These are phyloP conservation scores for Dendrolimus kikuchii DNA, from an alignment of 1,140 invertebrate genomes.

Conservation along the genomic window DNA sequence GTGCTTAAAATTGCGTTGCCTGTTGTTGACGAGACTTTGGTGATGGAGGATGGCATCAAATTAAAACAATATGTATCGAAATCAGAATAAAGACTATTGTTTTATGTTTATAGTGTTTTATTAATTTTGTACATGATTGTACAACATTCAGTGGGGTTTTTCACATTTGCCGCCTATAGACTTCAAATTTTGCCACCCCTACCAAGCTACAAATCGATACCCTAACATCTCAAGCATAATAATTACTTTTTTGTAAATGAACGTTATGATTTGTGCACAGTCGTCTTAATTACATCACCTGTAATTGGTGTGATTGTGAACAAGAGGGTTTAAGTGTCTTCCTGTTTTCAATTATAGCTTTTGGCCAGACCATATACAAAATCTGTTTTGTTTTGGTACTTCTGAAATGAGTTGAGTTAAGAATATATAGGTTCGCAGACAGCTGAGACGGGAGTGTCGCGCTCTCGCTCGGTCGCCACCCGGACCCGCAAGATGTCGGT, in stretches of 20 bases:
- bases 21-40: slow-evolving; percentile 23
- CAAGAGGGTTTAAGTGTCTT: too few relatives aligned
- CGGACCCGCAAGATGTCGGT: too few relatives aligned
- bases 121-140: slow-evolving; percentile 5
- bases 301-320: not conserved
- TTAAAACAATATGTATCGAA: slow-evolving; percentile 19
- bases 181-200: slow-evolving; percentile 4
- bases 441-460: too few relatives aligned
- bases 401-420: too few relatives aligned
- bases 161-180: slow-evolving; percentile 1
- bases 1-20: slow-evolving; percentile 44
- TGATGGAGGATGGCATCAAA: slow-evolving; percentile 19
- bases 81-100: slow-evolving; percentile 50
- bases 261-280: not conserved
- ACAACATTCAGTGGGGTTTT: not conserved
- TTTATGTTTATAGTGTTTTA: slow-evolving; percentile 32
- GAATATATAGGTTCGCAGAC: too few relatives aligned
- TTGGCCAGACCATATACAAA: too few relatives aligned
- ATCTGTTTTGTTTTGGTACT: too few relatives aligned
- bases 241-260: slow-evolving; percentile 2
- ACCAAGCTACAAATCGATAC: slow-evolving; percentile 3
- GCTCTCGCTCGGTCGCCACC: too few relatives aligned
- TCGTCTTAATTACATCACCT: not conserved
- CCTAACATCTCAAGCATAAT: not conserved
- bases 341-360: too few relatives aligned